These are phyloP conservation scores for Macroglossus sobrinus DNA, from an alignment of 2,113 vertebrate genomes.

Conservation along the genomic window DNA sequence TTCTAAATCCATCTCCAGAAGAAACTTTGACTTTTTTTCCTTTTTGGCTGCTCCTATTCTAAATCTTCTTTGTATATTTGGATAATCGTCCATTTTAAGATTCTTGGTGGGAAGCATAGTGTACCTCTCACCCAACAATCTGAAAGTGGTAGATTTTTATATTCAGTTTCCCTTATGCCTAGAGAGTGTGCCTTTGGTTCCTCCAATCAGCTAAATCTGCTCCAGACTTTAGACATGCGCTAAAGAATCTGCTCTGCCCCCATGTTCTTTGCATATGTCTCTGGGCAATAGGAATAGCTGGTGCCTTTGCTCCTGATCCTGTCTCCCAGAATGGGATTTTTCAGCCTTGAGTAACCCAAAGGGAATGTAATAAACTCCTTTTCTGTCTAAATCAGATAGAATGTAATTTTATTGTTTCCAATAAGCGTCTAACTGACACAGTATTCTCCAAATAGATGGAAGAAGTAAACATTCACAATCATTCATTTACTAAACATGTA, in stretches of 20 bases:
- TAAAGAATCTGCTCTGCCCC: background rate
- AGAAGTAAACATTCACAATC: background rate
- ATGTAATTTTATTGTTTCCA: background rate
- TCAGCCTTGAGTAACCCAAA: background rate
- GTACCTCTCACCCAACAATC: constrained; percentile 13
- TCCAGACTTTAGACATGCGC: constrained; percentile 13
- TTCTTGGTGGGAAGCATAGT: constrained; percentile 1
- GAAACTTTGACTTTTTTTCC: background rate
- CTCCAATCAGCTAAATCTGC: background rate
- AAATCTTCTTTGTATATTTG: constrained; percentile 30
- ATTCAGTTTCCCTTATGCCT: background rate
- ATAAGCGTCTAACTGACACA: background rate
- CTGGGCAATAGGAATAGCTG: background rate
- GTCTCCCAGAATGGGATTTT: constrained; percentile 4
- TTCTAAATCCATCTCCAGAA: background rate
- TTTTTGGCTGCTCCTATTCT: background rate
- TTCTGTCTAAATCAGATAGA: background rate
- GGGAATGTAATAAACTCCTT: background rate
- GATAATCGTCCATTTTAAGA: background rate
- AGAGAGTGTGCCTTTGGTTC: background rate
- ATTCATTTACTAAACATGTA: background rate
- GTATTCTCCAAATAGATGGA: background rate
- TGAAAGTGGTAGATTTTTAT: constrained; percentile 32
- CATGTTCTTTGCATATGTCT: background rate
- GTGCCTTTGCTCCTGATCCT: background rate